Percentiles rank a stretch among this genome's conserved stretches.
phyloP scores from a whole-genome alignment of 35 echinoderm and acorn worm genomes.

The Acanthaster planci region DNA sequence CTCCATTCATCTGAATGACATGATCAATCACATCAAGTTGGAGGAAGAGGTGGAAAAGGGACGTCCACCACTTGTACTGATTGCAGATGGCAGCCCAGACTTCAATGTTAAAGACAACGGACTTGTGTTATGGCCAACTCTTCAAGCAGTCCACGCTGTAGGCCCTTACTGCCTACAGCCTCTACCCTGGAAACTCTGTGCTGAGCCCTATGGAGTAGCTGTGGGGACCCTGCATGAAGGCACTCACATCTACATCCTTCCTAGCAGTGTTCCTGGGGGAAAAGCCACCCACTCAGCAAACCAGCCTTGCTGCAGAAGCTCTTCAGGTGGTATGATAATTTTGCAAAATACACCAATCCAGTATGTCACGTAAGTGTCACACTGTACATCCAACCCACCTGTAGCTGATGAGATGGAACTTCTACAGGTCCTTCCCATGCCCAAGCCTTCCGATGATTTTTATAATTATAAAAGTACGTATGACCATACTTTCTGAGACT shows the following conservation, averaged over 20 bases:
- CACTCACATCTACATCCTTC: conserved; percentile 31
- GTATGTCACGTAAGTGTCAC: conserved; percentile 21
- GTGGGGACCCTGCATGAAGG: conserved; percentile 35
- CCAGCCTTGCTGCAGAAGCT: not conserved
- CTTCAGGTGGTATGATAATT: not conserved
- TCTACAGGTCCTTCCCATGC: not conserved
- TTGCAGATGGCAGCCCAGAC: conserved; percentile 48
- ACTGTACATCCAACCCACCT: conserved; percentile 18
- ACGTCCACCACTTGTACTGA: conserved; percentile 11
- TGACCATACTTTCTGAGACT: no score
- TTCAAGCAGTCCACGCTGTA: conserved; percentile 45
- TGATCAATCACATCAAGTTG: not conserved
- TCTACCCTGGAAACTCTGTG: conserved; percentile 52
- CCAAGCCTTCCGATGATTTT: not conserved
- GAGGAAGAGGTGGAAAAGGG: not conserved
- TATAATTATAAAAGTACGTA: no score
- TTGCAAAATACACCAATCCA: conserved; percentile 23
- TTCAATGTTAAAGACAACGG: conserved; percentile 57
- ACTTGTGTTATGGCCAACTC: conserved; percentile 31
- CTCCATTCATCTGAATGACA: conserved; percentile 25
- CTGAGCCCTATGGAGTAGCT: conserved; percentile 38
- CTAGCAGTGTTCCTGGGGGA: conserved; percentile 19
- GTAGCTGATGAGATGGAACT: not conserved
- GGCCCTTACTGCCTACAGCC: conserved; percentile 3
- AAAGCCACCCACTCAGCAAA: conserved; percentile 25